Evolutionary conservation across 2,113 vertebrate species (phyloP), one percentile per base, ranked within the genome.

Genomic region (Dolichotis patagonum): DNA sequence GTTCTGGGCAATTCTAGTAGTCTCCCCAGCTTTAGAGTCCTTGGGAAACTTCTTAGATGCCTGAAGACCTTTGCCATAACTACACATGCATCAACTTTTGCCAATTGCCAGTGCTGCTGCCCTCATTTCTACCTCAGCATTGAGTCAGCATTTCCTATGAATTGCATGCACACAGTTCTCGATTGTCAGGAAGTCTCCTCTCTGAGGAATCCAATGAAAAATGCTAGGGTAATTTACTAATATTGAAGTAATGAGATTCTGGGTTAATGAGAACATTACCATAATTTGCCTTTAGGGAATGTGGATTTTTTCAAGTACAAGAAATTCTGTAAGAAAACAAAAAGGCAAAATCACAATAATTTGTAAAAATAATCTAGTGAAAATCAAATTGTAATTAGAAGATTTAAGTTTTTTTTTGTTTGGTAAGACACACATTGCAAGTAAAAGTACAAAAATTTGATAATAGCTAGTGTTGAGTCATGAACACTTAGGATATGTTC

Each of bases 401-500:
- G 58, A 71, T 13, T 63, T 2, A 90, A 86, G 17, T 89, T 10
- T 84, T 95, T 56, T 4, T 75, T 43, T n/a, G n/a, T n/a, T 46
- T 77, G 43, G 43, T 77, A 46, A 46, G 28, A 46, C 26, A 77
- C 43, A 49, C 26, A 46, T 7, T 77, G 11, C 41, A 77, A 46
- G 17, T 77, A 77, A 77, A 49, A 77, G 22, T 43, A 75, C 43
- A 93, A 97, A 92, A 91, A 89, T 83, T 91, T 60, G 85, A 11
- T 92, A 49, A 85, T 10, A 92, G n/a, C 11, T 58, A 91, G 17
- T 73, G 3, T 91, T 83, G 86, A 43, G 24, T 92, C 32, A 85
- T 85, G 60, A 90, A n/a, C 30, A 85, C 43, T 96, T 75, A 82
- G 35, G 10, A 24, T 95, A 91, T 56, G 95, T 94, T 89, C 26